Evolutionary conservation across 2,113 vertebrate genomes (phyloP).

Genomic region (Pagrus major): DNA sequence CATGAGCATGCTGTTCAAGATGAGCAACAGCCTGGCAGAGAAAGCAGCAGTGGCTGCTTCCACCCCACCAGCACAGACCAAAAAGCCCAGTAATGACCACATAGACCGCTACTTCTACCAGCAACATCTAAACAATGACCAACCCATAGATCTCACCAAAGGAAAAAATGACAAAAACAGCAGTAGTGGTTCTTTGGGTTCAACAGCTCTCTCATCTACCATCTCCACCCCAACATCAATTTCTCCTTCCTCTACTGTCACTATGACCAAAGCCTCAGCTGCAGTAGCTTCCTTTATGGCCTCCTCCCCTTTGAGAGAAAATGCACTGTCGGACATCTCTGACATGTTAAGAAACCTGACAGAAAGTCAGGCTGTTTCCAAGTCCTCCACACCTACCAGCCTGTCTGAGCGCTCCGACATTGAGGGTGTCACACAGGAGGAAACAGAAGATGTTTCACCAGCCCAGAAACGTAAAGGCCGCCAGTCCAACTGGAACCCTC

Average conservation of each 20-base stretch:
- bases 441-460: conserved; percentile 94
- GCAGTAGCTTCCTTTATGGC: conserved; percentile 98
- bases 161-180: conserved; percentile 88
- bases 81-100: conserved; percentile 90
- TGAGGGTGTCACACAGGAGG: conserved; percentile 93
- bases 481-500: conserved; percentile 99
- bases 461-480: conserved; percentile 98
- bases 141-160: conserved; percentile 99
- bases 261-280: conserved; percentile 94
- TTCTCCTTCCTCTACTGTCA: conserved; percentile 92
- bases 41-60: conserved; percentile 94
- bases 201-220: conserved; percentile 91
- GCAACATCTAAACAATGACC: conserved; percentile 91
- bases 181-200: conserved; percentile 91
- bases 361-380: conserved; percentile 94
- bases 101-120: conserved; percentile 98
- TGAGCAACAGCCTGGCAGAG: conserved; percentile 98
- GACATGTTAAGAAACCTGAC: conserved; percentile 99
- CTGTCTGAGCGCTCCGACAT: conserved; percentile 96
- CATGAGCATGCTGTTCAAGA: conserved; percentile 99
- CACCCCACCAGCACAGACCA: conserved; percentile 92
- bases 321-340: conserved; percentile 98
- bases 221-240: conserved; percentile 92
- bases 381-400: conserved; percentile 97
- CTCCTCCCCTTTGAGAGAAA: conserved; percentile 96